Base-by-base conservation (phyloP, 2,888 invertebrate genomes). In the Parasteatoda lunata region DNA sequence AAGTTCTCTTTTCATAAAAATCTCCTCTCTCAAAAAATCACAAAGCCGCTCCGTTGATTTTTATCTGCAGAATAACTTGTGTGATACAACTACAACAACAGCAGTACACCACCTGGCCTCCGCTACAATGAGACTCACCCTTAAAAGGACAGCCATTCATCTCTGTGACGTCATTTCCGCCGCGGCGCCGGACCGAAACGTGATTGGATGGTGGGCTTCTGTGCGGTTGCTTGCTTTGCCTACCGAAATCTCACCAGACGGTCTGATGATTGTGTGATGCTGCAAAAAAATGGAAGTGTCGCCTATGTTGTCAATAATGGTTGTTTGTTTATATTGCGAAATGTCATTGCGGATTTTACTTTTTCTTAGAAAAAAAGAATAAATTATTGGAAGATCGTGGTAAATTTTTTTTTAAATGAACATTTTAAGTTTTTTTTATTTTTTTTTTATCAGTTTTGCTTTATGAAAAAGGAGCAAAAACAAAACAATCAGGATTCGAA, bases 141-240 rank as follows among this genome's bases (percentile, higher is more conserved):
- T 87, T 87, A 87, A 87, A 87, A 87, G 86, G 86, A 30, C 81
- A 87, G 76, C 77, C 77, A 81, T 77, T 82, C 86, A 77, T 77
- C 73, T 45, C 3, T 3, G 49, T 82, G 86, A 87, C 81, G 86
- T 87, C 86, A 87, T 70, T 81, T 87, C 86, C 81, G 86, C 15
- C 65, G 64, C 68, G 64, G 68, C 11, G 15, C 69, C 81, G 69
- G 69, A 68, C 48, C 47, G 79, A 13, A 7, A 11, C 54, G 77
- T 73, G 72, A 86, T 80, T 86, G 80, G 86, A 66, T 72, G 72
- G 15, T 30, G 52, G 49, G 69, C 51, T 47, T 65, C 77, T 66
- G 77, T 72, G 71, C 75, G 54, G 75, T 71, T 66, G 77, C 64
- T 49, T 77, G 30, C 30, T 30, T 30, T 30, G 30, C 49, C 65